Percentiles rank a stretch among this genome's conserved stretches.
phyloP scores from a whole-genome alignment of 2,113 vertebrate species.

The Ammodramus savannarum region DNA sequence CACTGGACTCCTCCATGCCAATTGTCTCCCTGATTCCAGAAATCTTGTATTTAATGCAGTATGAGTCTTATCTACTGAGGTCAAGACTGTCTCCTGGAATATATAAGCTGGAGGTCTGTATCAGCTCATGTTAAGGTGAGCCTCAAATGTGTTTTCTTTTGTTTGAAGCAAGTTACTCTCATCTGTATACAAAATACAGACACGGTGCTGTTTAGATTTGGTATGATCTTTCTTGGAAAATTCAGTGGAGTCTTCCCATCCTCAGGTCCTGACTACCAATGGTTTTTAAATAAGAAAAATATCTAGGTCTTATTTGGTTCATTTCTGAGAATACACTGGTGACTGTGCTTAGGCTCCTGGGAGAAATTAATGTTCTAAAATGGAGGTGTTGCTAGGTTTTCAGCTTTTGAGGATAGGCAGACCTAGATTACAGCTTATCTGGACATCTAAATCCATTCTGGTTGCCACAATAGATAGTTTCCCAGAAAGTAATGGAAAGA shows the following conservation, averaged over 20 bases:
- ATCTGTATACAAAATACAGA: neutral
- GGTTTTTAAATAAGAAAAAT: neutral
- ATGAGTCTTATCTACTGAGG: neutral
- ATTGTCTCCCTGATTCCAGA: neutral
- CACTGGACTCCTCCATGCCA: neutral
- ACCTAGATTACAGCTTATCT: neutral
- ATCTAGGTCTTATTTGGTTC: neutral
- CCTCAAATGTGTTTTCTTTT: neutral
- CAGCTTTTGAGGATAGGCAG: neutral
- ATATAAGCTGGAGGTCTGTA: neutral
- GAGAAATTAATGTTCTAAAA: neutral
- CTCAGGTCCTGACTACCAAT: neutral
- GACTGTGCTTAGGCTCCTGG: neutral
- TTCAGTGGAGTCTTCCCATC: neutral
- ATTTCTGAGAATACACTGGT: neutral
- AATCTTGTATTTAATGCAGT: neutral
- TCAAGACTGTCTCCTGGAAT: neutral
- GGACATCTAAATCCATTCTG: neutral
- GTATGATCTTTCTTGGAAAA: neutral
- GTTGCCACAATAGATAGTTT: neutral
- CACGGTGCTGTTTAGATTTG: neutral
- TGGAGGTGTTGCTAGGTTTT: neutral
- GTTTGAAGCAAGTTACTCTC: neutral
- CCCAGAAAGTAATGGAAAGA: neutral
- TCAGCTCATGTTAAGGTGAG: neutral